Evolutionary conservation across 2,888 invertebrate genomes (phyloP).

Genomic region (Melinopterus prodromus): DNA sequence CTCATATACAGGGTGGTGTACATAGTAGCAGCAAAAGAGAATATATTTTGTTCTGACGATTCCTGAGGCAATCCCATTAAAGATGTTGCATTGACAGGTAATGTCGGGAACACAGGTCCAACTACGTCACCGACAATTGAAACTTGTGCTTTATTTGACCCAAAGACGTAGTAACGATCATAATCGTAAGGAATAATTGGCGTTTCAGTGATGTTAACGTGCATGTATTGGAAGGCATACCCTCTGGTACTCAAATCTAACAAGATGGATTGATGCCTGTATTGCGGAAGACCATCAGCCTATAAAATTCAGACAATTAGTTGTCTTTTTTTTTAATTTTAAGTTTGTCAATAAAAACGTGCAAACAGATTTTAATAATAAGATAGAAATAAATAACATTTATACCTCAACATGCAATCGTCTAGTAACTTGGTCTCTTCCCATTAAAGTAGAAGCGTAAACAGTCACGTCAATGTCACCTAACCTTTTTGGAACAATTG

Average conservation of each 20-base stretch:
- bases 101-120: slow-evolving; percentile 90
- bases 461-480: slow-evolving; percentile 80
- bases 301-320: slow-evolving; percentile 51
- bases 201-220: slow-evolving; percentile 93
- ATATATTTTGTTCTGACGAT: slow-evolving; percentile 94
- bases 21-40: slow-evolving; percentile 94
- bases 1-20: slow-evolving; percentile 92
- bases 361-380: not conserved
- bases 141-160: slow-evolving; percentile 86
- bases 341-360: slow-evolving; percentile 17
- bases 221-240: slow-evolving; percentile 93
- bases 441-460: slow-evolving; percentile 79
- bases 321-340: slow-evolving; percentile 11
- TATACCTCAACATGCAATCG: slow-evolving; percentile 73
- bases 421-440: slow-evolving; percentile 73
- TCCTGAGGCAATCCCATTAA: slow-evolving; percentile 81
- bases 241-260: slow-evolving; percentile 92
- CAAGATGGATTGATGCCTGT: slow-evolving; percentile 90
- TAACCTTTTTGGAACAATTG: slow-evolving; percentile 84
- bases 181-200: slow-evolving; percentile 92
- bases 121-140: slow-evolving; percentile 91
- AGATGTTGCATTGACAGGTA: slow-evolving; percentile 90
- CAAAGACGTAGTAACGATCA: slow-evolving; percentile 91
- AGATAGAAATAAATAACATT: slow-evolving; percentile 22
- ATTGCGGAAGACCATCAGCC: slow-evolving; percentile 91